Evolutionary conservation across 2,113 vertebrate species (phyloP).

Genomic region (Pseudorhombus dupliciocellatus): DNA sequence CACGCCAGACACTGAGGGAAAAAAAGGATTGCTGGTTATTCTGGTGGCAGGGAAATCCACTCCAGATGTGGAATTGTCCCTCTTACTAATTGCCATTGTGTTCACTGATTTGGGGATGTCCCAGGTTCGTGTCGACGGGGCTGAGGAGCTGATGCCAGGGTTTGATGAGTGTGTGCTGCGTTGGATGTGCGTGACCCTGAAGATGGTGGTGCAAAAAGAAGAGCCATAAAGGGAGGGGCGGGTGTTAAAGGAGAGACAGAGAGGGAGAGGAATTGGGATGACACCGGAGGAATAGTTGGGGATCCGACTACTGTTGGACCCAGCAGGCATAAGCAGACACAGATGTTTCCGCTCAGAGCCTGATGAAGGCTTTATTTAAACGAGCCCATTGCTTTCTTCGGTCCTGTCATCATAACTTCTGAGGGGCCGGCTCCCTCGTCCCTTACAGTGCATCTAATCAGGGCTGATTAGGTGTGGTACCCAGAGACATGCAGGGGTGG

Average conservation of each 20-base stretch:
- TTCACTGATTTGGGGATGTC: conserved; percentile 38
- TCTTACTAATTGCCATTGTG: conserved; percentile 70
- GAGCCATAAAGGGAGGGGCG: background rate
- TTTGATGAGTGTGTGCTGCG: background rate
- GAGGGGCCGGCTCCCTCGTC: conserved; percentile 40
- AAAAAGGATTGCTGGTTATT: conserved; percentile 37
- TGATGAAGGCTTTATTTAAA: conserved; percentile 54
- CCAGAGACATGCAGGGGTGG: conserved; percentile 38
- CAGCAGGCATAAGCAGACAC: conserved; percentile 54
- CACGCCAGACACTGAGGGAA: conserved; percentile 15
- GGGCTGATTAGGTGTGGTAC: conserved; percentile 66
- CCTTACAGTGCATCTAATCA: conserved; percentile 63
- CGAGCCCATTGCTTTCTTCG: conserved; percentile 28
- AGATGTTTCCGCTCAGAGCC: conserved; percentile 62
- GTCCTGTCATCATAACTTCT: conserved; percentile 55
- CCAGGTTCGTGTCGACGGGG: background rate
- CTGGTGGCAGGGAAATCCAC: conserved; percentile 70
- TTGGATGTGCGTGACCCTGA: background rate
- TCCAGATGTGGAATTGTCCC: conserved; percentile 81
- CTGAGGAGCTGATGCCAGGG: background rate
- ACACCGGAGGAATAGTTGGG: conserved; percentile 44
- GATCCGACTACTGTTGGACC: conserved; percentile 52
- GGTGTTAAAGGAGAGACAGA: background rate
- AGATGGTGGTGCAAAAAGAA: background rate
- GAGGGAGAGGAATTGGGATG: conserved; percentile 34